A percentile compares a stretch with the other conserved stretches of the same genome.
These are phyloP conservation scores for Pampus argenteus DNA, from an alignment of 2,797 vertebrate species.

Conservation along the genomic window DNA sequence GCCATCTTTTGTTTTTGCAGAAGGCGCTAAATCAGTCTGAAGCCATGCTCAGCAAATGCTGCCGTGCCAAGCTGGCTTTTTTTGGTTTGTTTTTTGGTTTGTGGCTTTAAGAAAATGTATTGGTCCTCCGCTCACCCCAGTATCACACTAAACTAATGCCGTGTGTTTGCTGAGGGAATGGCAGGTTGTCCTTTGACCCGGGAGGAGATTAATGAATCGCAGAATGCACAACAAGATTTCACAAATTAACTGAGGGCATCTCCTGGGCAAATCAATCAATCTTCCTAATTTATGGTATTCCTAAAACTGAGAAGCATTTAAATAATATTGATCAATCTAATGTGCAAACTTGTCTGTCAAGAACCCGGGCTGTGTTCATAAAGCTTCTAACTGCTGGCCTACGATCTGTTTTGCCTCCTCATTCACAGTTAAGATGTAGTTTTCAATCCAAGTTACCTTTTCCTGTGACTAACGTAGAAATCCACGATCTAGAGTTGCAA, in stretches of 20 bases:
- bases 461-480: neutral
- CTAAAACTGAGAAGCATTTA: neutral
- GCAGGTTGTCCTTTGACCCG: neutral
- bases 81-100: conserved; percentile 44
- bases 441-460: neutral
- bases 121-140: conserved; percentile 4
- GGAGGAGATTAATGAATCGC: conserved; percentile 8
- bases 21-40: conserved; percentile 10
- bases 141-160: neutral
- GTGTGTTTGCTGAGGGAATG: conserved; percentile 15
- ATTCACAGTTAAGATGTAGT: neutral
- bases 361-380: conserved; percentile 53
- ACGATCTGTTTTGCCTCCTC: neutral
- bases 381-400: conserved; percentile 19
- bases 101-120: conserved; percentile 47
- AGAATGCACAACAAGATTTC: conserved; percentile 19
- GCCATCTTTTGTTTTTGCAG: conserved; percentile 13
- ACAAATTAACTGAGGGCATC: neutral
- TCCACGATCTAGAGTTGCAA: too few relatives aligned
- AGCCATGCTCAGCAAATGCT: conserved; percentile 2
- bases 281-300: neutral
- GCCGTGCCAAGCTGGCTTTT: conserved; percentile 33
- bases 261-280: conserved; percentile 1
- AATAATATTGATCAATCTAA: conserved; percentile 10
- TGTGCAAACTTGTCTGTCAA: conserved; percentile 13